Base-by-base conservation (phyloP, 1,140 invertebrate genomes). In the Drosophila kepulauana region DNA sequence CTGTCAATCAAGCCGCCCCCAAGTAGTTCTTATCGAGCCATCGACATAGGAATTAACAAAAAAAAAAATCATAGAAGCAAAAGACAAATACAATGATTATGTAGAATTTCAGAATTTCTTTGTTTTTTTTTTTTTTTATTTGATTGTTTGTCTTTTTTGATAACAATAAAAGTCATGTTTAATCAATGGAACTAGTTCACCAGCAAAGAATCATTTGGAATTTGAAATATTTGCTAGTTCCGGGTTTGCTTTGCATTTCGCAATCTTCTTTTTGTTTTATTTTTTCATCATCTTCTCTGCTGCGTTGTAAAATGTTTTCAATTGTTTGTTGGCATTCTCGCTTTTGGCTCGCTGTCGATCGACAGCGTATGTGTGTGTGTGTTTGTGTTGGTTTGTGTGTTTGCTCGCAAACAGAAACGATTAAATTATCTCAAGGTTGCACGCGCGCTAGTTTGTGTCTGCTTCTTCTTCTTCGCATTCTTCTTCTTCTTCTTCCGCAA, bases 391-490 rank as follows among this genome's bases (percentile, higher is more conserved):
- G 48, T 48, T 58, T 46, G 54, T 81, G 75, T 85, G 82, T 64
- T 81, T 79, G 79, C 76, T 82, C 66, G 70, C 69, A 80, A 84
- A 82, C 77, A 80, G 66, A 71, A 78, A 70, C 85, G 85, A 88
- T 88, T 88, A 78, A 89, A 88, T 88, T 84, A 87, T 88, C 80
- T 84, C 84, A 88, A 88, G 84, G 84, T 84, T 84, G 67, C 85
- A 88, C 84, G 84, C 84, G 85, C 84, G 80, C 85, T 67, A 52
- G 20, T 75, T 63, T 41, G 30, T 79, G 20, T 25, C 69, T 73
- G 64, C 20, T 25, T 25, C 75, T 67, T 79, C 52, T 66, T 77
- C 8, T 20, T 20, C 20, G 0, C 20, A 20, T 20, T 20, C 20
- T 20, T 20, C 69, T 73, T 20, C 69, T 73, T 59, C 75, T 67